Evolutionary conservation across 2,888 invertebrate species (phyloP), one percentile per base, ranked within the genome.

Genomic region (Rotaria magnacalcarata): DNA sequence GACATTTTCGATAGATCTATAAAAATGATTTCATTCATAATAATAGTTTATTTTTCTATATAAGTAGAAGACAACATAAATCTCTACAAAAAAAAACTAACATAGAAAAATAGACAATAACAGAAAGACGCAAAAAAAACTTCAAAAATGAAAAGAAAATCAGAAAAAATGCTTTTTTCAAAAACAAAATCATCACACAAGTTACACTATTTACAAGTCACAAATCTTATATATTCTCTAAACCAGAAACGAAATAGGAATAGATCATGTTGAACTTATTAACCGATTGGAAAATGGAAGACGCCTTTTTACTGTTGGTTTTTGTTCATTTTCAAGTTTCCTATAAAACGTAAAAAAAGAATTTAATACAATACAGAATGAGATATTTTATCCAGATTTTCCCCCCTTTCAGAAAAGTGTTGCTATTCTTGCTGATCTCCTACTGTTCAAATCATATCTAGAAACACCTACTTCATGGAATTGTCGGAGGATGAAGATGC

Each of bases 11-110:
- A 27, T 67, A 67, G 19, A 67, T 67, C 34, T 67, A 67, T 67
- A 41, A 67, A 52, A 60, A 60, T 60, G 60, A 60, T 60, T 60
- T 60, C 60, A 60, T 60, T 60, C 27, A 60, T 60, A 60, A 60
- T 60, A 60, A 47, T 60, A 60, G 60, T 14, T 11, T 60, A n/a
- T 34, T 34, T 34, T 19, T 67, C 19, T 27, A 27, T 60, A 60
- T 14, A 60, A 24, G 27, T 34, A 67, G 16, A 67, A 27, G 24
- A 34, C n/a, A 16, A 67, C 34, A 34, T 8, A 67, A 34, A 67
- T 34, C 6, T 67, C 67, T 34, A 34, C 67, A 0, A 16, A 41
- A 67, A 50, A 50, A 50, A 8, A 50, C 11, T 8, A 50, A 50
- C 50, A 14, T 50, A 19, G 67, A 14, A 67, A 34, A 67, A 34